Percentiles rank a stretch among this genome's conserved stretches.
Evolutionary conservation across 2,113 vertebrate genomes (phyloP).

Genomic region (Ciconia stormi): DNA sequence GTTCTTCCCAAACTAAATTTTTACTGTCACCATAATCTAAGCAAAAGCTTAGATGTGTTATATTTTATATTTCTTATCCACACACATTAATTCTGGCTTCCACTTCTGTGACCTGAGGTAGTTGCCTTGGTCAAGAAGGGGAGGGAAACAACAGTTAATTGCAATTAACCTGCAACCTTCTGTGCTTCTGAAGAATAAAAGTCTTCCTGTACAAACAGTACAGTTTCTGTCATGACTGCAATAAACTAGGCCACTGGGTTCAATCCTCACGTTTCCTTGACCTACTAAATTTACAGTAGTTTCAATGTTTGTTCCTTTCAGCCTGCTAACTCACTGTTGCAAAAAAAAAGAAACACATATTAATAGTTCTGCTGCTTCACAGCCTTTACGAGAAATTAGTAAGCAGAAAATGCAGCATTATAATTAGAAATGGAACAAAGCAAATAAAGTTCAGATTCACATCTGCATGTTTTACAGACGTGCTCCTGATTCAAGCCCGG

Average conservation of each 20-base stretch:
- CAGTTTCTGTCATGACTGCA: constrained; percentile 51
- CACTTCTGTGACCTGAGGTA: background rate
- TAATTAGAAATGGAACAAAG: background rate
- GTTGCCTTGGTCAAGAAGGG: background rate
- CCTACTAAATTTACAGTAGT: constrained; percentile 60
- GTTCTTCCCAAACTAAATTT: background rate
- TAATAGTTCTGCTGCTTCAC: background rate
- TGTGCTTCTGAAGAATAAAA: constrained; percentile 23
- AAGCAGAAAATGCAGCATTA: background rate
- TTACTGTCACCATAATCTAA: background rate
- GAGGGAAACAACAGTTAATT: background rate
- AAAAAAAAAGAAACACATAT: background rate
- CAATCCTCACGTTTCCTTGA: constrained; percentile 65
- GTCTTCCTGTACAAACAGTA: constrained; percentile 31
- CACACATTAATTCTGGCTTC: background rate
- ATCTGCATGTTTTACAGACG: background rate
- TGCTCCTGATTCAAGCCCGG: background rate
- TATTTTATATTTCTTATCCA: background rate
- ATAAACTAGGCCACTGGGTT: constrained; percentile 46
- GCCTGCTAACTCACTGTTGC: background rate
- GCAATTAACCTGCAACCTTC: constrained; percentile 6
- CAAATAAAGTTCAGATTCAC: background rate
- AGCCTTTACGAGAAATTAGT: background rate
- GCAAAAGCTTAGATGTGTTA: background rate
- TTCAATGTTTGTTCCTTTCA: constrained; percentile 27